Base-by-base conservation (phyloP, 2,797 vertebrate genomes). In the Pteronotus mesoamericanus region DNA sequence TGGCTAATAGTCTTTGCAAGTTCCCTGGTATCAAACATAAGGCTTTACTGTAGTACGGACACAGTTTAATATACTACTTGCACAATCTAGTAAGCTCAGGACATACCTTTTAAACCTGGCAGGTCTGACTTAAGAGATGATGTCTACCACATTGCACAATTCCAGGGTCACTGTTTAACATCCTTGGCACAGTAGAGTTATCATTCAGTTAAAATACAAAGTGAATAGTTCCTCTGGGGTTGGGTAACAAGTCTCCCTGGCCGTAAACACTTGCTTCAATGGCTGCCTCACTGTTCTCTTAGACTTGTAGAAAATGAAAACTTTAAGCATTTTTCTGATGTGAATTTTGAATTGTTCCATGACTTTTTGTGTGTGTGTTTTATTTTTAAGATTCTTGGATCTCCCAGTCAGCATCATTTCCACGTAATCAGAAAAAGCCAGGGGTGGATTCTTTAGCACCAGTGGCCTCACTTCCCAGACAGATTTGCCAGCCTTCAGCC, bases 391-490 rank as follows among this genome's bases (percentile, higher is more conserved):
- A 99, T 99, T 99, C 99, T 24, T 99, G 99, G 99, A 99, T 99
- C 98, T 99, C 99, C 86, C 99, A 99, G 98, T 99, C 99, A 16
- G 99, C 99, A 83, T 99, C 99, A 74, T 99, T 99, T 97, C 99
- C 99, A 32, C 99, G 99, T 86, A 99, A 99, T 98, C 99, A 99
- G 98, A 99, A 99, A 96, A 99, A 99, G 95, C 98, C 99, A 21
- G 99, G 99, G 48, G 98, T 99, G 87, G 99, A 99, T 98, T 99
- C 99, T 59, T 98, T 99, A 29, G 99, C 99, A 72, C 98, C 99
- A 64, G 99, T 99, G 97, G 99, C 99, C 96, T 99, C 99, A 7
- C 98, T 99, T 97, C 99, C 99, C 96, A 99, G 99, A 94, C 99
- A 99, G 95, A 99, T 99, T 98, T 99, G 99, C 98, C 99, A 97